Percentiles rank a stretch among this genome's conserved stretches.
Evolutionary conservation across 2,113 vertebrate species (phyloP).

Genomic region (Polypterus bichir): DNA sequence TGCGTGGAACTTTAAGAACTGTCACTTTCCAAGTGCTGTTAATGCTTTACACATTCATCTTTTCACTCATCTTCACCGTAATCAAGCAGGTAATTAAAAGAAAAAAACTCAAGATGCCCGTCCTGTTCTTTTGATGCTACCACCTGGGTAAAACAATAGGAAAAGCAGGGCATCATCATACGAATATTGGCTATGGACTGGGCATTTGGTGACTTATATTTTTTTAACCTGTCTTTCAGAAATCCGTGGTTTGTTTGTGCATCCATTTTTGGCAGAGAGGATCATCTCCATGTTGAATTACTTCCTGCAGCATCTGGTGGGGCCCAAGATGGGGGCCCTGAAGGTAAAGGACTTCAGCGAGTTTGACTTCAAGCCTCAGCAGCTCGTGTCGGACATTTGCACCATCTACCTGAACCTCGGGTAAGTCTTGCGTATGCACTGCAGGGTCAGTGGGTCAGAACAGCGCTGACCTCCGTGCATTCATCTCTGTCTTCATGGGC

Average conservation of each 20-base stretch:
- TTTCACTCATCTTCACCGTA: too few species aligned
- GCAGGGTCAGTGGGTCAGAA: too few species aligned
- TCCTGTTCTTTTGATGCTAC: too few species aligned
- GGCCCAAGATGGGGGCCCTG: slow-evolving; percentile 93
- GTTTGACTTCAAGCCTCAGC: slow-evolving; percentile 97
- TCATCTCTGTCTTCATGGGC: slow-evolving; percentile 11
- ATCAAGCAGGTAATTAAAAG: too few species aligned
- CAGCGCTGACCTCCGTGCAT: too few species aligned
- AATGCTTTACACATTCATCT: too few species aligned
- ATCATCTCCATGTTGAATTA: slow-evolving; percentile 98
- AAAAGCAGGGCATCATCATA: too few species aligned
- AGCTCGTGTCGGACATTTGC: slow-evolving; percentile 94
- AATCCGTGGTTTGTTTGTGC: slow-evolving; percentile 86
- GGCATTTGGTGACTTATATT: neutral
- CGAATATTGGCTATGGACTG: too few species aligned
- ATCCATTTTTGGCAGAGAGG: slow-evolving; percentile 88
- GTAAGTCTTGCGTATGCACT: slow-evolving; percentile 38
- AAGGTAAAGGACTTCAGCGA: slow-evolving; percentile 98
- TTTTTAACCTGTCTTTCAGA: slow-evolving; percentile 41
- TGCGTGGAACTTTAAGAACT: too few species aligned
- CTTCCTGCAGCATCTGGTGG: slow-evolving; percentile 92
- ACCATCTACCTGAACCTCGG: slow-evolving; percentile 95
- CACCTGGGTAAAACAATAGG: too few species aligned
- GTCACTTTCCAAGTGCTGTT: too few species aligned
- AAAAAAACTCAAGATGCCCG: too few species aligned